A percentile compares a stretch with the other conserved stretches of the same genome.
Conservation (phyloP, 2,113 vertebrate genomes). For the Hyaena hyaena region DNA sequence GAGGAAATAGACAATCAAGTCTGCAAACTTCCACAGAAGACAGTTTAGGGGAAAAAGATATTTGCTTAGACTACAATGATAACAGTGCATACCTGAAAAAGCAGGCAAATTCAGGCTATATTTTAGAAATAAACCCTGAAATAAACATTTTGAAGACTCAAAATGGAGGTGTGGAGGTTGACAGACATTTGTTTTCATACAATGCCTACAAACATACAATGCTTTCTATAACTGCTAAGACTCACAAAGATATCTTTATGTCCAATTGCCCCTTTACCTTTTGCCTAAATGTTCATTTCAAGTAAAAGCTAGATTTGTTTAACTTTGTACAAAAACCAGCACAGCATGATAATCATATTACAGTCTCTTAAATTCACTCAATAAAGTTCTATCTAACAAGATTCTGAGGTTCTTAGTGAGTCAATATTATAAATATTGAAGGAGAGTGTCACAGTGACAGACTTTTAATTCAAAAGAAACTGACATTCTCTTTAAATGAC, state of each 20-base stretch:
- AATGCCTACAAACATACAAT: neutral
- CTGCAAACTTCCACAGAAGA: neutral
- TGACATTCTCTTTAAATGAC: conserved; percentile 46
- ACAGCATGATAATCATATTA: neutral
- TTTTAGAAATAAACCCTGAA: neutral
- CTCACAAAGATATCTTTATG: neutral
- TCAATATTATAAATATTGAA: conserved; percentile 40
- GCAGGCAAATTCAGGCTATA: neutral
- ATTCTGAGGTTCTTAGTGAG: neutral
- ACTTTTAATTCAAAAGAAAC: conserved; percentile 41
- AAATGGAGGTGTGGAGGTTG: neutral
- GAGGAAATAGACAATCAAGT: neutral
- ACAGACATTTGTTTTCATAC: neutral
- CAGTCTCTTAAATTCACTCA: neutral
- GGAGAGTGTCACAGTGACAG: neutral
- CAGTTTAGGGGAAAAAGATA: neutral
- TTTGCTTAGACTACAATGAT: conserved; percentile 8
- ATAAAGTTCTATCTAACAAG: conserved; percentile 2
- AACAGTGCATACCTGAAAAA: neutral
- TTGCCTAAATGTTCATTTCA: conserved; percentile 24
- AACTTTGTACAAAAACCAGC: neutral
- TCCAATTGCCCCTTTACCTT: neutral
- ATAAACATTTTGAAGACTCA: neutral
- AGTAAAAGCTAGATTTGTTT: neutral
- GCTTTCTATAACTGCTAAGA: conserved; percentile 12